Evolutionary conservation across 2,797 vertebrate species (phyloP).

Genomic region (Euthynnus affinis): DNA sequence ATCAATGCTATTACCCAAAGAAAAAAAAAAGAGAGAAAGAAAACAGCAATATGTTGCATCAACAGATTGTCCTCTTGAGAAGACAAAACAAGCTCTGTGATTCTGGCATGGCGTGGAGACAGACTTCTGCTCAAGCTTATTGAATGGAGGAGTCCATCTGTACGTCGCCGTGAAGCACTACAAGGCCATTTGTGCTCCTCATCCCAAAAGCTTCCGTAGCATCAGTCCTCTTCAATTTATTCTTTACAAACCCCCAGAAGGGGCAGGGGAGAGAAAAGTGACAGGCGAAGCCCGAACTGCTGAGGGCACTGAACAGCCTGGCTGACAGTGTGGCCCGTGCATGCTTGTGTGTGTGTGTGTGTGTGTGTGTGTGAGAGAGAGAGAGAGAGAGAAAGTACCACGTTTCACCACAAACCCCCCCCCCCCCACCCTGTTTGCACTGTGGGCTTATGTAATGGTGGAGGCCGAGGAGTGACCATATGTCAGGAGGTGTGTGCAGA

Average conservation of each 20-base stretch:
- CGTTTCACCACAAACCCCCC: constrained; percentile 65
- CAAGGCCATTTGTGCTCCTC: constrained; percentile 79
- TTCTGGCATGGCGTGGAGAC: constrained; percentile 69
- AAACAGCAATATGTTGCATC: constrained; percentile 71
- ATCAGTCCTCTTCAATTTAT: constrained; percentile 83
- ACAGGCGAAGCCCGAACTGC: constrained; percentile 77
- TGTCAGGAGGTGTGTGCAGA: constrained; percentile 85
- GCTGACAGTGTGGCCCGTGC: constrained; percentile 73
- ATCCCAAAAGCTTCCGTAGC: constrained; percentile 76
- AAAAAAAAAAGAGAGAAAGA: constrained; percentile 21
- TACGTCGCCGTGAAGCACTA: constrained; percentile 67
- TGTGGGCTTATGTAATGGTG: constrained; percentile 85
- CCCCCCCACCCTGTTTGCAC: constrained; percentile 52
- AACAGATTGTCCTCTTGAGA: constrained; percentile 79
- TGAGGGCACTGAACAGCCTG: constrained; percentile 83
- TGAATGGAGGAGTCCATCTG: constrained; percentile 84
- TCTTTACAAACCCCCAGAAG: constrained; percentile 79
- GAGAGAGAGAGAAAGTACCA: constrained; percentile 80
- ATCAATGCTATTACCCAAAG: constrained; percentile 25
- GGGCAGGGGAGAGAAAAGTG: constrained; percentile 68
- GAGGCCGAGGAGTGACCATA: constrained; percentile 87
- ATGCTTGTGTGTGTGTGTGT: constrained; percentile 38
- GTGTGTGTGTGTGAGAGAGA: constrained; percentile 41
- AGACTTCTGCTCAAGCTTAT: constrained; percentile 82
- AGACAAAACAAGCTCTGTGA: constrained; percentile 75